Percentiles rank a stretch among this genome's conserved stretches.
These are phyloP conservation scores for Etheostoma perlongum DNA, from an alignment of 2,797 vertebrate species.

Conservation along the genomic window DNA sequence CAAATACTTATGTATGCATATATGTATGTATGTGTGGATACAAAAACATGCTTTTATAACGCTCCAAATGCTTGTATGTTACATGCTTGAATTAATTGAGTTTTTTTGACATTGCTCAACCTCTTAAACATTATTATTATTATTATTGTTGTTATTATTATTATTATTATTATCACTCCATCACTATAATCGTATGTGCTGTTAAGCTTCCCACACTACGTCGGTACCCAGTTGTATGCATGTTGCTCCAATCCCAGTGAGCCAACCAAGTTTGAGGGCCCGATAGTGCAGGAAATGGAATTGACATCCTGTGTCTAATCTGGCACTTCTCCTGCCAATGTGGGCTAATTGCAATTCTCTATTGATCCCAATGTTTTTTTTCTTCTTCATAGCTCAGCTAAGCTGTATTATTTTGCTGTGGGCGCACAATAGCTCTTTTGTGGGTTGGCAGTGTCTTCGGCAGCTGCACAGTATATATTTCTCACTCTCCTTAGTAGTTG, in stretches of 20 bases:
- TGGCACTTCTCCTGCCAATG: slow-evolving; percentile 83
- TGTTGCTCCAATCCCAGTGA: slow-evolving; percentile 73
- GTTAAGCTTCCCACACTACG: slow-evolving; percentile 43
- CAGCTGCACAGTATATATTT: slow-evolving; percentile 75
- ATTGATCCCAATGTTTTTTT: slow-evolving; percentile 81
- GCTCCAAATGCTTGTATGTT: background rate
- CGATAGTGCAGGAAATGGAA: slow-evolving; percentile 86
- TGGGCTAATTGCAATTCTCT: slow-evolving; percentile 86
- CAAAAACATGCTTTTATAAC: background rate
- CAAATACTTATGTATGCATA: background rate
- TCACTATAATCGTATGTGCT: slow-evolving; percentile 18
- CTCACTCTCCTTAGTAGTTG: slow-evolving; percentile 69
- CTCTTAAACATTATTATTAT: slow-evolving; percentile 12
- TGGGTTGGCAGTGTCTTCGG: slow-evolving; percentile 73
- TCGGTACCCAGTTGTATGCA: slow-evolving; percentile 44
- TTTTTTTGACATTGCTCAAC: background rate
- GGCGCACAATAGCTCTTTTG: slow-evolving; percentile 78
- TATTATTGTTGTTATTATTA: slow-evolving; percentile 9
- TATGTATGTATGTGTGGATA: background rate
- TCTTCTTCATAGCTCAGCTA: slow-evolving; percentile 71
- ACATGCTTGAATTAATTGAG: background rate
- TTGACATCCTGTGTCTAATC: slow-evolving; percentile 86
- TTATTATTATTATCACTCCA: slow-evolving; percentile 7
- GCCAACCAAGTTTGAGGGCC: slow-evolving; percentile 75
- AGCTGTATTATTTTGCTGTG: slow-evolving; percentile 81